A percentile compares a stretch with the other conserved stretches of the same genome.
Conservation (phyloP, 2,888 invertebrate genomes). For the Acronicta psi region DNA sequence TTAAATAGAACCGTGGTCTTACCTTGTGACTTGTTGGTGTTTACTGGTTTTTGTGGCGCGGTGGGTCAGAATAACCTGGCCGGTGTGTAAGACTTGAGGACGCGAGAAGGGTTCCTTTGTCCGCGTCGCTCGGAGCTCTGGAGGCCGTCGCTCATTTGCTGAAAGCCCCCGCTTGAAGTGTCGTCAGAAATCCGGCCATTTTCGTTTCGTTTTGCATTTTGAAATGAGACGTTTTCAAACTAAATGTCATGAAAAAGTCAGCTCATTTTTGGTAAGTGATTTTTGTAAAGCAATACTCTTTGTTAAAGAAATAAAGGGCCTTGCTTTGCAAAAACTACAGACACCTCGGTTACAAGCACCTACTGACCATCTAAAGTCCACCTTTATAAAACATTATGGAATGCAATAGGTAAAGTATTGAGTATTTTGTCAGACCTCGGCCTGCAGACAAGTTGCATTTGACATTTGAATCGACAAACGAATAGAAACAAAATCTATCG, state of each 20-base stretch:
- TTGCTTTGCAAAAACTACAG: no score
- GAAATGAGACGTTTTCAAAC: conserved; percentile 57
- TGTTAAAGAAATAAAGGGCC: no score
- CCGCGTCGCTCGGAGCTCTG: conserved; percentile 60
- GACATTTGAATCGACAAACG: no score
- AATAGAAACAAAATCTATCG: no score
- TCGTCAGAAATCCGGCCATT: conserved; percentile 76
- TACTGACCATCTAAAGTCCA: no score
- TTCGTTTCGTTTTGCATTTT: conserved; percentile 66
- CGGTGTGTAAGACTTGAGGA: conserved; percentile 59
- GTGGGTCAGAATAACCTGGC: conserved; percentile 39
- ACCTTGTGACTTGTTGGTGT: conserved; percentile 57
- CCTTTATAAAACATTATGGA: no score
- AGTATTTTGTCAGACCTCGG: no score
- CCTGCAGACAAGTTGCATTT: no score
- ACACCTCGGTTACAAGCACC: no score
- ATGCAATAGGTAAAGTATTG: no score
- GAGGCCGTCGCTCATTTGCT: conserved; percentile 82
- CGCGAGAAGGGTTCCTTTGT: conserved; percentile 76
- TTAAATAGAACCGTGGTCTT: conserved; percentile 63
- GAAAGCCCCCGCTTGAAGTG: conserved; percentile 79
- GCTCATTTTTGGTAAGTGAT: conserved; percentile 8
- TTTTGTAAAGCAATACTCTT: not conserved
- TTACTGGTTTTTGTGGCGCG: conserved; percentile 50
- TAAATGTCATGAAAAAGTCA: conserved; percentile 9